Base-by-base conservation (phyloP, 2,797 vertebrate species). In the Rhadinocentrus ornatus region DNA sequence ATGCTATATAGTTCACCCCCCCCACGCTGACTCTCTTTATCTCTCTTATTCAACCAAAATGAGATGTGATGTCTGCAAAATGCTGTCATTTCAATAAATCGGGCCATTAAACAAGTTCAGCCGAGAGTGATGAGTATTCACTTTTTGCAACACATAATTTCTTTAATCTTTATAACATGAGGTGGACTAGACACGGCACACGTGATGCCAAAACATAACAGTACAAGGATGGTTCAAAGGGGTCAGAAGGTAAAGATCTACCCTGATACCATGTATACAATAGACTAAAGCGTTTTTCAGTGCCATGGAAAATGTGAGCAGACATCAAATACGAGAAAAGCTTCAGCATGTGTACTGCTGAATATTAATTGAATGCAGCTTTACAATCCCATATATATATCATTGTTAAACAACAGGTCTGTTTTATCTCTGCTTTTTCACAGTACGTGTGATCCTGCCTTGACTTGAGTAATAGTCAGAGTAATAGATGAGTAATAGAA, bases 291-390 rank as follows among this genome's bases (percentile, higher is more conserved):
- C 18, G 12, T 61, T 44, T 34, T 11, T 26, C 3, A 26, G 52
- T 53, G 41, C 80, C 31, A 32, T 32, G 31, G 31, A 32, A 7
- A 32, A 63, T 67, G 7, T 48, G 76, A 72, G 41, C 71, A 73
- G 74, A 69, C 73, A 77, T 22, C 29, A 24, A 26, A 22, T 6
- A 1, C 39, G 80, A 83, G 83, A 80, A 86, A 69, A 35, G 10
- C 9, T 24, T 31, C 11, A 12, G 22, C n/a, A 24, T 50, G n/a
- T 6, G 4, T 26, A n/a, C n/a, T n/a, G n/a, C n/a, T n/a, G 31
- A 32, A 8, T 6, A 39, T 20, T 32, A 54, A 12, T 2, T 39
- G 3, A 24, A 31, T 52, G 10, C 35, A 26, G n/a, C 44, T 5
- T 1, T 44, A 8, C 18, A 52, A 27, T 15, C 24, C 2, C n/a